Base-by-base conservation (phyloP, 1,140 invertebrate genomes). In the Lasaia peninsularis region DNA sequence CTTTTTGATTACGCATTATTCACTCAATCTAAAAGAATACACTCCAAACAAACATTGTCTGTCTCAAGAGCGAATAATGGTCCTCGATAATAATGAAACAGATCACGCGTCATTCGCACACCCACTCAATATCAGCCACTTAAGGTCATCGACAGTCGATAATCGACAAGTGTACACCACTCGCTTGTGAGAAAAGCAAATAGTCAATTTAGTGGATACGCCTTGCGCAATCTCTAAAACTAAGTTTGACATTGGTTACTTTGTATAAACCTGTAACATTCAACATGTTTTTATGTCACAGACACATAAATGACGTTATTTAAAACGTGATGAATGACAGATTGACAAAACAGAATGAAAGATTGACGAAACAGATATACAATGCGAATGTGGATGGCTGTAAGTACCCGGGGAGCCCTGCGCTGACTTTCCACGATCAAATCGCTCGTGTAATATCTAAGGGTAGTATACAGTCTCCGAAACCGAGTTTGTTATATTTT, bases 141-240 rank as follows among this genome's bases (percentile, higher is more conserved):
- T 55, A 21, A 50, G 44, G 12, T 53, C 32, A 67, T 65, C 71
- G 66, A 78, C 60, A 65, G 60, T 73, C 69, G 71, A 76, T 69
- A 69, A 62, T 61, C 64, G 61, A 63, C 54, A 54, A 71, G 56
- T 60, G 65, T 56, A 52, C 71, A 56, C 34, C 69, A 67, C 67
- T 73, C 51, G 50, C 52, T 60, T 67, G 67, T 73, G 75, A 68
- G 75, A 78, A 77, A 70, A 40, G 75, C 62, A 78, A 80, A 80
- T 64, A 75, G 51, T 50, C 48, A 49, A 52, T 54, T 65, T 65
- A 60, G 53, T 44, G 37, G 40, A 55, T 55, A 31, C 31, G 37
- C 40, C 35, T 55, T 21, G 40, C 63, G 57, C 57, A 63, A 67
- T 50, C 44, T 34, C 20, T 24, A 28, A 28, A 11, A 56, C 34